Percentiles rank a stretch among this genome's conserved stretches.
Evolutionary conservation across 2,113 vertebrate species (phyloP).

Genomic region (Reinhardtius hippoglossoides): DNA sequence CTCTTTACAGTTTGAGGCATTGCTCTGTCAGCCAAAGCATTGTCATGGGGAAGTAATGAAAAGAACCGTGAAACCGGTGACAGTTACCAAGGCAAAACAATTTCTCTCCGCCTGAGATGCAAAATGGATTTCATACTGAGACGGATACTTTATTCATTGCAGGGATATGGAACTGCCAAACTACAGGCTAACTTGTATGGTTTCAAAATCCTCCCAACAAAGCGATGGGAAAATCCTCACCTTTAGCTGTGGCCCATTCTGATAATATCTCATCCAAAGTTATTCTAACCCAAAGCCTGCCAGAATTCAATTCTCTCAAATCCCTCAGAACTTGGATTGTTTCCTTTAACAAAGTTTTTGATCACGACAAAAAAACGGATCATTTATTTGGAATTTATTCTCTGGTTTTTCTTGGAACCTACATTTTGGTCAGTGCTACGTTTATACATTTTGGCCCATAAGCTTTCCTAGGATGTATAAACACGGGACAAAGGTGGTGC

Average conservation of each 20-base stretch:
- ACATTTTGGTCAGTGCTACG: neutral
- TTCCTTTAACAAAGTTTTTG: constrained; percentile 23
- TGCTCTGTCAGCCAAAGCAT: constrained; percentile 34
- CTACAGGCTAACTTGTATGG: constrained; percentile 46
- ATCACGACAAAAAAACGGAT: constrained; percentile 10
- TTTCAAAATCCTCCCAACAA: constrained; percentile 62
- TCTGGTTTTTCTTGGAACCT: neutral
- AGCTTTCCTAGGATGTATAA: neutral
- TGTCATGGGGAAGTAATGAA: constrained; percentile 52
- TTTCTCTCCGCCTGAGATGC: constrained; percentile 58
- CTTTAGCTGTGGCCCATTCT: constrained; percentile 23
- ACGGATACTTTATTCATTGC: constrained; percentile 68
- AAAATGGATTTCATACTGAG: constrained; percentile 63
- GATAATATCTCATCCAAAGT: constrained; percentile 53
- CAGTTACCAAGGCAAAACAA: constrained; percentile 65
- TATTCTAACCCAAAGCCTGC: constrained; percentile 49
- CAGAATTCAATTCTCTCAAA: constrained; percentile 44
- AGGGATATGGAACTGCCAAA: constrained; percentile 51
- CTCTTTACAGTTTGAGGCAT: constrained; percentile 54
- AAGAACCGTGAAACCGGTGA: constrained; percentile 47
- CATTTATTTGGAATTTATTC: constrained; percentile 9
- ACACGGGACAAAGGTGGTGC: neutral
- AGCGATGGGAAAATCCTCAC: constrained; percentile 42
- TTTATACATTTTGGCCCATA: too few relatives aligned
- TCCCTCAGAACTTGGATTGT: constrained; percentile 32